Base-by-base conservation (phyloP, 2,113 vertebrate genomes). In the Casuarius casuarius region DNA sequence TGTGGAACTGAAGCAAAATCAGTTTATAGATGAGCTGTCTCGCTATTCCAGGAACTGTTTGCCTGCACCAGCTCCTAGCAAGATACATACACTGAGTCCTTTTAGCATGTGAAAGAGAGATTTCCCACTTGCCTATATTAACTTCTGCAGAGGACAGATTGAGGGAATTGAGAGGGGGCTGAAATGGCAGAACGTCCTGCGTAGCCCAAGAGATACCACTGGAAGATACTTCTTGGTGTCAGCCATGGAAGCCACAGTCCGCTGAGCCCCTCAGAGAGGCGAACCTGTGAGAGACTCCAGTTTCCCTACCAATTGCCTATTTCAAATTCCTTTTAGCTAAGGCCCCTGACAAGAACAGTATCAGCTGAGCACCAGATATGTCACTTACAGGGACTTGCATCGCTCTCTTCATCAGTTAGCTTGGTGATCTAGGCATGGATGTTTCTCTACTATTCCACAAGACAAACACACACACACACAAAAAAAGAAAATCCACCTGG, bases 21-120 rank as follows among this genome's bases (percentile, higher is more conserved):
- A 87, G 29, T 92, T 97, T 95, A 93, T 85, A 95, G 95, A 94
- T 44, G 92, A 94, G 92, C 73, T 91, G 72, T 68, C 86, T 95
- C 84, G 80, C 70, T 10, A 0, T 93, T 96, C 89, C 75, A 91
- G 78, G 85, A 96, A 49, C 82, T 12, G 15, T 90, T 79, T 93
- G 66, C 90, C 77, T 96, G 86, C 75, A 73, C 65, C 40, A 51
- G 70, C 63, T 80, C 80, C 66, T 42, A 35, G 26, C 51, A 88
- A 66, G 74, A 72, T 15, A 16, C 21, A 23, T 31, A 79, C 67
- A 75, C 75, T n/a, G 59, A 89, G 48, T 48, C 54, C 71, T 87
- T 92, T 79, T 58, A 79, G 75, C 33, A 18, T 35, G 21, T 54
- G 67, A 35, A 31, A 81, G 63, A 46, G n/a, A 42, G 29, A 14